Conservation (phyloP, 2,888 invertebrate genomes). For the Tenodera sinensis region DNA sequence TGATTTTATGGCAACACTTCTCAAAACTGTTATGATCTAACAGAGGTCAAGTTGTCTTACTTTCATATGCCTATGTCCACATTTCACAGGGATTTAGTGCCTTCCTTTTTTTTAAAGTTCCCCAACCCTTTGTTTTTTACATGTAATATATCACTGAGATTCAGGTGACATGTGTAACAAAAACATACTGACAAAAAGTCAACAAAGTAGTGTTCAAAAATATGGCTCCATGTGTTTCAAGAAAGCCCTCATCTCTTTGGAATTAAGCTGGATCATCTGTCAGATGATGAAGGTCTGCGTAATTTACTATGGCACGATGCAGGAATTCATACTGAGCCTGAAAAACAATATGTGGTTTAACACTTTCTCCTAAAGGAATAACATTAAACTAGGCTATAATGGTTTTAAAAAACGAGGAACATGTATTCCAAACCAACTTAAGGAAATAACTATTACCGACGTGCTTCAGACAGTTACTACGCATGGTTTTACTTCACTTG, state of each 20-base stretch:
- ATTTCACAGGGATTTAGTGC: neutral
- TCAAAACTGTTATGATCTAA: too few relatives aligned
- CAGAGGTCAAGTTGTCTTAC: too few relatives aligned
- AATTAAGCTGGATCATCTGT: conserved; percentile 39
- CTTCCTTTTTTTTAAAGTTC: neutral
- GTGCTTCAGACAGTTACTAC: too few relatives aligned
- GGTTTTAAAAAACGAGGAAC: too few relatives aligned
- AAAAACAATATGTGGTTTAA: conserved; percentile 37
- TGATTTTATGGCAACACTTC: too few relatives aligned
- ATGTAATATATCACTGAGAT: neutral
- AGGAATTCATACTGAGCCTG: conserved; percentile 92
- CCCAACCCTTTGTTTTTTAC: neutral
- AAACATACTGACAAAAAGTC: neutral
- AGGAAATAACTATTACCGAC: too few relatives aligned
- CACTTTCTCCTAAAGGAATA: too few relatives aligned
- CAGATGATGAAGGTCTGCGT: conserved; percentile 80
- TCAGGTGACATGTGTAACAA: neutral
- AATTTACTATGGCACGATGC: conserved; percentile 86
- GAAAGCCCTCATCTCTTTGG: neutral
- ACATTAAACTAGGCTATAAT: too few relatives aligned
- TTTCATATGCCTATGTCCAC: neutral
- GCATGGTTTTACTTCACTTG: too few relatives aligned
- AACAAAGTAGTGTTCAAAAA: neutral
- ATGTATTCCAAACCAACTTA: too few relatives aligned
- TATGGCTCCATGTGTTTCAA: neutral